Evolutionary conservation across 2,113 vertebrate species (phyloP), one percentile per base, ranked within the genome.

Genomic region (Empidonax alnorum): DNA sequence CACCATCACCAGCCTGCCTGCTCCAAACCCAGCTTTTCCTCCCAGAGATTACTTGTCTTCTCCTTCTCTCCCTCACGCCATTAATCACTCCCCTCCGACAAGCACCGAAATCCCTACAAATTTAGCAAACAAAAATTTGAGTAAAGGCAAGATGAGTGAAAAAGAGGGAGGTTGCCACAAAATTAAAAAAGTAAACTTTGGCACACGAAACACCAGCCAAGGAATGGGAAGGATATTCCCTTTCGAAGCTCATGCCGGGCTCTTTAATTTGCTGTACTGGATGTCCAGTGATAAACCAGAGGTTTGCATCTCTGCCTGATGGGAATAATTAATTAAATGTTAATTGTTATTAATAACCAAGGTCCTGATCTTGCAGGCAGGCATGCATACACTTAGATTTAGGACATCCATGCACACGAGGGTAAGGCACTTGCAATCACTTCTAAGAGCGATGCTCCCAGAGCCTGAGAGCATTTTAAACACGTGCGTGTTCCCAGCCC

Each of bases 241-340:
- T 82, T 87, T 55, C 75, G 87, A 90, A 93, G 13, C 30, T 62
- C 58, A n/a, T 4, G 1, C 37, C 17, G 18, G 3, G 0, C 49
- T 89, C 30, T 72, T 79, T 80, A 66, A 50, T 85, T 89, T 83
- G 80, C 42, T 0, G 0, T 66, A 15, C 56, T 82, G 33, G 7
- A 41, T 24, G 79, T 87, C 94, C 96, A 89, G 89, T 1, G 5
- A 66, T 28, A 86, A 96, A 86, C 28, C 67, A 88, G 89, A 88
- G 90, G 79, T 95, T 93, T 96, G 68, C 25, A 62, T 52, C 75
- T 58, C 66, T 77, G 87, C 67, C 93, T 91, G 63, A 73, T 20
- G 73, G 91, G 91, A 97, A 89, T 93, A 87, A 96, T 95, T 97
- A 97, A 93, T 90, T 94, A 95, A 83, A 89, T 79, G 76, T 90